Percentiles rank a stretch among this genome's conserved stretches.
phyloP scores from a whole-genome alignment of 2,797 vertebrate species.

The Aeoliscus strigatus region DNA sequence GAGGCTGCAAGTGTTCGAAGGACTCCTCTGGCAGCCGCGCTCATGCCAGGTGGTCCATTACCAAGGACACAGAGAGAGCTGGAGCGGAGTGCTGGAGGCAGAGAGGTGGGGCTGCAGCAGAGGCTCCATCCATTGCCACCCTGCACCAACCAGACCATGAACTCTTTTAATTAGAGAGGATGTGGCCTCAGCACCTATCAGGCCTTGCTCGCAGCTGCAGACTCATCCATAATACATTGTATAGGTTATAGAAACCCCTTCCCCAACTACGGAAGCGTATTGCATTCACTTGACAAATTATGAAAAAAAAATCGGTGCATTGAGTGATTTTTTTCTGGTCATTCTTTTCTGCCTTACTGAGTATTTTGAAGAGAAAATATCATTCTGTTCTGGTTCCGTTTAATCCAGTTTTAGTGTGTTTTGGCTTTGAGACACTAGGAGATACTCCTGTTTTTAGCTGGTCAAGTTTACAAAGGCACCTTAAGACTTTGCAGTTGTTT shows the following conservation, averaged over 20 bases:
- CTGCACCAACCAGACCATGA: conserved; percentile 66
- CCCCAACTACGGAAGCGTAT: too few species aligned
- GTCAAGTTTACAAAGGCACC: too few species aligned
- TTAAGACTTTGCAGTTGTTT: too few species aligned
- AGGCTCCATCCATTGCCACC: conserved; percentile 54
- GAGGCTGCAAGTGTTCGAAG: conserved; percentile 53
- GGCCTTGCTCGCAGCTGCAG: conserved; percentile 55
- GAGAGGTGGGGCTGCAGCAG: conserved; percentile 37
- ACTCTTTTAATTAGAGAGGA: conserved; percentile 72
- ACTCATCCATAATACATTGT: conserved; percentile 70
- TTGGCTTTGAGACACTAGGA: too few species aligned
- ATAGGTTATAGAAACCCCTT: conserved; percentile 54
- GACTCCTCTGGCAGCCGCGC: conserved; percentile 57
- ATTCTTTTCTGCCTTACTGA: too few species aligned
- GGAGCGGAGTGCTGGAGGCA: conserved; percentile 42
- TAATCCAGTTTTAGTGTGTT: too few species aligned
- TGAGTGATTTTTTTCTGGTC: too few species aligned
- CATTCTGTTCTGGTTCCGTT: too few species aligned
- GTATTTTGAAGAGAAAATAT: too few species aligned
- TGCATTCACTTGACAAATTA: too few species aligned
- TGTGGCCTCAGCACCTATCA: conserved; percentile 67
- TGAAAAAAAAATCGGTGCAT: too few species aligned
- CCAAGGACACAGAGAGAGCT: conserved; percentile 52
- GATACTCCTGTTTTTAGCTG: too few species aligned
- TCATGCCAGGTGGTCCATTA: conserved; percentile 66